phyloP scores from a whole-genome alignment of 2,888 invertebrate species.

The Tenthredo distinguenda region DNA sequence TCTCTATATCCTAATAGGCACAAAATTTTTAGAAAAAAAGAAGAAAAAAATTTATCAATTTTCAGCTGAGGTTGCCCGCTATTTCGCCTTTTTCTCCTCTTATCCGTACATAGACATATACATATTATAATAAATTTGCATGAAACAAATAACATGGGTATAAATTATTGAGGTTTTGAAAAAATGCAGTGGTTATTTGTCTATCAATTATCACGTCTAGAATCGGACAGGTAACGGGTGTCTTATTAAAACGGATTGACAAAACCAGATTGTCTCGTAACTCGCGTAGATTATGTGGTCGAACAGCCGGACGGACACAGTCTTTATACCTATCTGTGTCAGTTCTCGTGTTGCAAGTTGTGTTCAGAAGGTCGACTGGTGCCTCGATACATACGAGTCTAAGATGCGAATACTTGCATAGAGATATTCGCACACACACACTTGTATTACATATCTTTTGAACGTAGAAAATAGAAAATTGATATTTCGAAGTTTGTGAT shows the following conservation, averaged over 20 bases:
- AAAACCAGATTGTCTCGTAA: slow-evolving; percentile 47
- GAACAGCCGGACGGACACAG: slow-evolving; percentile 59
- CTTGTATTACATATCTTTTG: neutral
- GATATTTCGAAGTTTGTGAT: neutral
- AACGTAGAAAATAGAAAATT: neutral
- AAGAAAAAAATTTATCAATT: neutral
- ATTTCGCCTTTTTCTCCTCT: too few species aligned
- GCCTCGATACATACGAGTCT: slow-evolving; percentile 60
- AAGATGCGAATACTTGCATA: neutral
- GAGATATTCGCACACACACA: neutral
- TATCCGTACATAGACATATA: too few species aligned
- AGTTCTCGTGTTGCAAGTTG: slow-evolving; percentile 75
- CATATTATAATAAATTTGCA: neutral
- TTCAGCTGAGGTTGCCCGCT: too few species aligned
- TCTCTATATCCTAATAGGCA: slow-evolving; percentile 51
- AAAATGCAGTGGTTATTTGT: slow-evolving; percentile 53
- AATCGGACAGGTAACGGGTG: slow-evolving; percentile 60
- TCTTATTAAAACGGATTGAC: slow-evolving; percentile 62
- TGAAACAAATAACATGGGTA: neutral
- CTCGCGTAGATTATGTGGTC: slow-evolving; percentile 29
- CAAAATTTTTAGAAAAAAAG: neutral
- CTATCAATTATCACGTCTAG: slow-evolving; percentile 41
- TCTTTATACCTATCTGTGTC: slow-evolving; percentile 76
- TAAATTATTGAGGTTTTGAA: neutral
- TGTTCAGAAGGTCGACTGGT: slow-evolving; percentile 77